Evolutionary conservation across 2,888 invertebrate genomes (phyloP).

Genomic region (Morpho deidamia): DNA sequence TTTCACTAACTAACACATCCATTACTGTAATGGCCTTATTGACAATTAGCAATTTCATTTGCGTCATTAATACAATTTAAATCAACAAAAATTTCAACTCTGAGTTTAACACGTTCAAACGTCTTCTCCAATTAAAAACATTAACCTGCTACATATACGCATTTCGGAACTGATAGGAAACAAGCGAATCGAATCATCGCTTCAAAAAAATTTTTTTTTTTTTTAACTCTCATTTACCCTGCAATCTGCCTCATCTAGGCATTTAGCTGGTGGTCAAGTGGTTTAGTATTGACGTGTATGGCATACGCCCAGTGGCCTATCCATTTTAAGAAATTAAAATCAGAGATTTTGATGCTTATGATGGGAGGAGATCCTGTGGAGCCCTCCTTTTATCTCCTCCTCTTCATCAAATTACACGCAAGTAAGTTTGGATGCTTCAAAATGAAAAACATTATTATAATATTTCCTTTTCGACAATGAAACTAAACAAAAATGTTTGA

Average conservation of each 20-base stretch:
- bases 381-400: too few relatives aligned
- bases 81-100: slow-evolving; percentile 4
- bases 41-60: slow-evolving; percentile 1
- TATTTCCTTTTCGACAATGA: slow-evolving; percentile 70
- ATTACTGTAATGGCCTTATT: neutral
- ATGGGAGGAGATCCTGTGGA: too few relatives aligned
- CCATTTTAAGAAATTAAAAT: too few relatives aligned
- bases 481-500: slow-evolving; percentile 72
- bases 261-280: too few relatives aligned
- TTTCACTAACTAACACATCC: neutral
- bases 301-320: too few relatives aligned
- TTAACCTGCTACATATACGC: slow-evolving; percentile 31
- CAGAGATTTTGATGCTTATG: too few relatives aligned
- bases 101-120: slow-evolving; percentile 10
- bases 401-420: too few relatives aligned
- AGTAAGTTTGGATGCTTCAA: too few relatives aligned
- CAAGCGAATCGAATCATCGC: slow-evolving; percentile 45
- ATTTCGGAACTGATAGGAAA: slow-evolving; percentile 42
- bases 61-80: neutral
- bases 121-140: slow-evolving; percentile 9
- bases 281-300: too few relatives aligned
- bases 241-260: too few relatives aligned
- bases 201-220: too few relatives aligned
- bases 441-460: slow-evolving; percentile 68
- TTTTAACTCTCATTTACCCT: too few relatives aligned